Evolutionary conservation across 2,888 invertebrate genomes (phyloP), one percentile per base, ranked within the genome.

Genomic region (Eucera pruinosa): DNA sequence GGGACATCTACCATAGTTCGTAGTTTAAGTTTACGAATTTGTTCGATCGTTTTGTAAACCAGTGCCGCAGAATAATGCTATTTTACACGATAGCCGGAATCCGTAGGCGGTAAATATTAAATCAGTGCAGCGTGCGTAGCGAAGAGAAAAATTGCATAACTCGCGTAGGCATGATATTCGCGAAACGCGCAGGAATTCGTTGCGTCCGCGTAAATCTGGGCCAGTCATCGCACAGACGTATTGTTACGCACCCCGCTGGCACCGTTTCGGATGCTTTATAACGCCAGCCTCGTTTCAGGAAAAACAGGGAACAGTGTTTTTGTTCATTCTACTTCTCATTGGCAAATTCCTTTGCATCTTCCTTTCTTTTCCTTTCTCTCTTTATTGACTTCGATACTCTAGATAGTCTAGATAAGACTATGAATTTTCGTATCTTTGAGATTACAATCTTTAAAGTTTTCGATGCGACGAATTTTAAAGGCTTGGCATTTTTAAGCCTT

Each of bases 201-300:
- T 48, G 66, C 70, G 62, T 72, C 33, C 72, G 9, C 23, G 61
- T 47, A 48, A 80, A 80, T 77, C 77, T 78, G 69, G 69, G 72
- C 66, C 77, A 69, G 58, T 36, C 68, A 15, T 57, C 52, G 41
- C 41, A 39, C 55, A 41, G 48, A 41, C 54, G 76, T 68, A 79
- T 76, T 76, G 78, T 79, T 76, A 70, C 76, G 68, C 67, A 68
- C 55, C 60, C 45, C 9, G 43, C 23, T 76, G 78, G 68, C 67
- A 71, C 67, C 64, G 25, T 79, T 79, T 65, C 45, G 67, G 39
- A n/a, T 43, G 27, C 64, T 67, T 64, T 67, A 60, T 65, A 64
- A 61, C 64, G 71, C 41, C 13, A 39, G 45, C 64, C 60, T 68
- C 65, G 54, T 76, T 70, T 64, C 11, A 41, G 64, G 5, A 41